A percentile compares a stretch with the other conserved stretches of the same genome.
These are phyloP conservation scores for Labeo catla DNA, from an alignment of 2,113 vertebrate genomes.

Conservation along the genomic window DNA sequence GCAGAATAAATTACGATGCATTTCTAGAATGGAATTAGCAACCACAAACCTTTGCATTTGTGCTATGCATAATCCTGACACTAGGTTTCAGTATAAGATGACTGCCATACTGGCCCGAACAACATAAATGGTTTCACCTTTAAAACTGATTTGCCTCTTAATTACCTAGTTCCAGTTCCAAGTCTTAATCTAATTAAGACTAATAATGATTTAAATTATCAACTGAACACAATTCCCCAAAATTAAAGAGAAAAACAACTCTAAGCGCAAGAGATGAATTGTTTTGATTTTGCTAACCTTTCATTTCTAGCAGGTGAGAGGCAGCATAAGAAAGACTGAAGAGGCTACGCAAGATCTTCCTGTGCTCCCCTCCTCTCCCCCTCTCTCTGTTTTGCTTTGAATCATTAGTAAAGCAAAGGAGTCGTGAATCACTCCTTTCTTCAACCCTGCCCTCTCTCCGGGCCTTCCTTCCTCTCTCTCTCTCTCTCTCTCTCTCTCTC, in stretches of 20 bases:
- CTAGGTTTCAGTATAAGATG: not conserved
- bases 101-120: not conserved
- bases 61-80: not conserved
- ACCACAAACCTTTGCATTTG: not conserved
- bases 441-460: conserved; percentile 55
- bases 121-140: not conserved
- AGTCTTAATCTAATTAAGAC: not conserved
- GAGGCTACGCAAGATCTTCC: conserved; percentile 45
- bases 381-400: conserved; percentile 76
- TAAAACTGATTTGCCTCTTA: not conserved
- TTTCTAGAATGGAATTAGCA: not conserved
- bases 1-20: not conserved
- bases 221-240: not conserved
- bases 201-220: not conserved
- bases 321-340: conserved; percentile 63
- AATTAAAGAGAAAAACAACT: not conserved
- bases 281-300: not conserved
- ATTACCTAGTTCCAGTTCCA: not conserved
- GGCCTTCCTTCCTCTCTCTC: conserved; percentile 57
- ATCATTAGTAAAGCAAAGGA: conserved; percentile 80
- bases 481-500: conserved; percentile 74
- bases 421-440: conserved; percentile 77
- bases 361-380: conserved; percentile 34
- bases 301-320: not conserved
- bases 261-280: not conserved